Conservation (phyloP, 1,140 invertebrate species). For the Pogonomyrmex barbatus region DNA sequence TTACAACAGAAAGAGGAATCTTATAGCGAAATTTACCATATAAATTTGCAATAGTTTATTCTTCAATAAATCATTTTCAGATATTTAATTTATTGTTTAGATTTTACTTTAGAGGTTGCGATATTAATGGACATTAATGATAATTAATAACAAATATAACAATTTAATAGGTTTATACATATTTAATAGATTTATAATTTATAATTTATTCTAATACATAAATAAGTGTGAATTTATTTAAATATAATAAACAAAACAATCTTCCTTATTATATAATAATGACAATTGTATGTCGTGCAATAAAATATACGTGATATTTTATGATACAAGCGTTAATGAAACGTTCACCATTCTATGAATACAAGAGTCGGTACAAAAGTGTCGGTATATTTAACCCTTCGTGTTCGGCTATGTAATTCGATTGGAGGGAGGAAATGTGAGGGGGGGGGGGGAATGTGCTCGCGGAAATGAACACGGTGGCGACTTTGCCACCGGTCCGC, state of each 20-base stretch:
- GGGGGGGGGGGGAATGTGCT: constrained; percentile 26
- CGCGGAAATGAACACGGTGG: constrained; percentile 68
- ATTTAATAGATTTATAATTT: neutral
- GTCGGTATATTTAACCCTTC: constrained; percentile 66
- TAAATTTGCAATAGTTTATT: neutral
- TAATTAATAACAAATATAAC: neutral
- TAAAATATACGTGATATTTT: neutral
- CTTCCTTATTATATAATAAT: neutral
- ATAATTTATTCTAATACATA: neutral
- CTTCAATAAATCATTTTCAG: neutral
- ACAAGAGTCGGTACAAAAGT: neutral
- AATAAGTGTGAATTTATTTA: constrained; percentile 12
- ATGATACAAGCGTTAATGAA: neutral
- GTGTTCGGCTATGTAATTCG: constrained; percentile 63
- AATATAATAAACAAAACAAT: constrained; percentile 20
- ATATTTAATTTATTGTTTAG: neutral
- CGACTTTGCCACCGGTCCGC: constrained; percentile 48
- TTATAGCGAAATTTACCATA: neutral
- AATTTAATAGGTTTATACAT: neutral
- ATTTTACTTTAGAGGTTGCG: neutral
- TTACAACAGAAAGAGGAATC: neutral
- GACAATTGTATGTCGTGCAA: too few species aligned
- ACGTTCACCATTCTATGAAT: neutral
- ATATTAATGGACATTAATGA: neutral
- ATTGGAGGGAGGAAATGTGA: constrained; percentile 22